Evolutionary conservation across 1,140 invertebrate genomes (phyloP).

Genomic region (Frieseomelitta varia): DNA sequence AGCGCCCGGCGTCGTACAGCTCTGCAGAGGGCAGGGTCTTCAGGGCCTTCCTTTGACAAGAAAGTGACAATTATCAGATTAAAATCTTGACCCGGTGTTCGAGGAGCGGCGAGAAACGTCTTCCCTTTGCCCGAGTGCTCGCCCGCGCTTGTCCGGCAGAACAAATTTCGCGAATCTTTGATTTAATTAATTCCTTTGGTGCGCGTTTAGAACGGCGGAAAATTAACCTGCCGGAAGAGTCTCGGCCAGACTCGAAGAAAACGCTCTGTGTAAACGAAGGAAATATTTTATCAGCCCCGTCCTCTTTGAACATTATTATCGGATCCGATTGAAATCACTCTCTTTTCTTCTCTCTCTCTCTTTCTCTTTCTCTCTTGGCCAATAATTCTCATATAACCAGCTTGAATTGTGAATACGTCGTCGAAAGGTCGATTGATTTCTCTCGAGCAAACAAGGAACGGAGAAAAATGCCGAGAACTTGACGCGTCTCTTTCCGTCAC

Average conservation of each 20-base stretch:
- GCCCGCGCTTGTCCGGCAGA: neutral
- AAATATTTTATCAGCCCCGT: constrained; percentile 31
- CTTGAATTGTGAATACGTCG: constrained; percentile 4
- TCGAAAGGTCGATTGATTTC: no score
- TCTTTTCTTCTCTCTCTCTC: no score
- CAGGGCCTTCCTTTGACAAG: neutral
- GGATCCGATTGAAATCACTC: neutral
- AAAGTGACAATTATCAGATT: constrained; percentile 49
- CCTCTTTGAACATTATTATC: constrained; percentile 29
- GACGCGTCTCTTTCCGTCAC: no score
- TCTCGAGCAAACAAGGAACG: no score
- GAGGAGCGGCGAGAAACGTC: neutral
- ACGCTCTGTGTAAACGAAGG: constrained; percentile 10
- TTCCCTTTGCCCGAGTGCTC: neutral
- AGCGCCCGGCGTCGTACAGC: neutral
- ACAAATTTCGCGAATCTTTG: constrained; percentile 30
- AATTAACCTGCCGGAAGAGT: constrained; percentile 13
- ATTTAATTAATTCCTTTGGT: constrained; percentile 42
- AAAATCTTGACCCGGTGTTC: constrained; percentile 32
- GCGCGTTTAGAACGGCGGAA: constrained; percentile 17
- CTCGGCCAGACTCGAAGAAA: neutral
- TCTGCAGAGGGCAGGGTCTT: neutral
- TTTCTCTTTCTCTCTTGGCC: neutral
- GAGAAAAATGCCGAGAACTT: no score
- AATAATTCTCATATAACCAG: constrained; percentile 10